phyloP scores from a whole-genome alignment of 2,888 invertebrate species.

The Timema cristinae region DNA sequence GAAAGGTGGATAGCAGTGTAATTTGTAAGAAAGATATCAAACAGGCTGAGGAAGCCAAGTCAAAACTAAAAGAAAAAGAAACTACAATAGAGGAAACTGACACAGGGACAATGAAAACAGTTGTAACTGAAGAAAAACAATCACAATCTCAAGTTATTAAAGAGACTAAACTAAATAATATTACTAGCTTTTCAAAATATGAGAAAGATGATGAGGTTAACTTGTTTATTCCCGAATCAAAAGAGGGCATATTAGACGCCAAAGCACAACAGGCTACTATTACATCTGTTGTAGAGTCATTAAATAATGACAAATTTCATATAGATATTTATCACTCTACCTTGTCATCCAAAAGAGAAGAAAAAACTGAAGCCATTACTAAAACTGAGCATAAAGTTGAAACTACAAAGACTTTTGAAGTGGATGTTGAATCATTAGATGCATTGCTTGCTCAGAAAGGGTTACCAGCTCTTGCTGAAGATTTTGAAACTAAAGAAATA shows the following conservation, averaged over 20 bases:
- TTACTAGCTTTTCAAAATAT: no score
- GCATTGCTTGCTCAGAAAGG: constrained; percentile 17
- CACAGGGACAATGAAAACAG: constrained; percentile 44
- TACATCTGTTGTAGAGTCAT: no score
- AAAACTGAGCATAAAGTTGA: constrained; percentile 29
- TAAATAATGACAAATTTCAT: no score
- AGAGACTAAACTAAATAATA: constrained; percentile 26
- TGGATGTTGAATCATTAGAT: constrained; percentile 14
- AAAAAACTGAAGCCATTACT: constrained; percentile 29
- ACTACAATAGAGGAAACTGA: constrained; percentile 36
- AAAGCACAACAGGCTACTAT: no score
- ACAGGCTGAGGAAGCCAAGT: constrained; percentile 40
- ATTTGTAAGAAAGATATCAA: constrained; percentile 36
- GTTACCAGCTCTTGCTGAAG: constrained; percentile 19
- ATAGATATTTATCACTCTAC: no score
- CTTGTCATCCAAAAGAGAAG: constrained; percentile 27
- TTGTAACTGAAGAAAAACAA: constrained; percentile 46
- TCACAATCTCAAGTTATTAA: constrained; percentile 47
- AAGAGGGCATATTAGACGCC: no score
- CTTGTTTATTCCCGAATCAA: no score
- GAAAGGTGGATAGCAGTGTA: constrained; percentile 35
- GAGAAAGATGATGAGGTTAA: no score
- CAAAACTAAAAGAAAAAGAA: constrained; percentile 34
- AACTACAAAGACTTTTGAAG: constrained; percentile 21
- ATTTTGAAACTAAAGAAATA: constrained; percentile 25